Conservation (phyloP, 1,140 invertebrate species). For the Saccostrea cuccullata region DNA sequence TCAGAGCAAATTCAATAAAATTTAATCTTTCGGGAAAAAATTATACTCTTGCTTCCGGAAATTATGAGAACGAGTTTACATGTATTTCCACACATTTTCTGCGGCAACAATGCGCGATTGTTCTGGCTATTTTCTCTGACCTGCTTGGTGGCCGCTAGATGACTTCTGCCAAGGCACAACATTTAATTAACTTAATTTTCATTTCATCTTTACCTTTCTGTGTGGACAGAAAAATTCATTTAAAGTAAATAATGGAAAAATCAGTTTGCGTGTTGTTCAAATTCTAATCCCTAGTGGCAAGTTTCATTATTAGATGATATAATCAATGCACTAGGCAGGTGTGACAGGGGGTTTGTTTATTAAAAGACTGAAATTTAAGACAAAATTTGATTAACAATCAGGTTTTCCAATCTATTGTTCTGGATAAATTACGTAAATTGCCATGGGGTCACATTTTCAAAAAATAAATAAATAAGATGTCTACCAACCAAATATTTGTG, state of each 20-base stretch:
- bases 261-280: slow-evolving; percentile 15
- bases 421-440: slow-evolving; percentile 25
- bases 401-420: neutral
- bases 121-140: neutral
- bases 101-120: neutral
- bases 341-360: neutral
- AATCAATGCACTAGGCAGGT: slow-evolving; percentile 28
- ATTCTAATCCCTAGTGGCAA: slow-evolving; percentile 5
- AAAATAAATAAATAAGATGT: neutral
- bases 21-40: neutral
- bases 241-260: slow-evolving; percentile 25
- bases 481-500: neutral
- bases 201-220: slow-evolving; percentile 25
- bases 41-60: neutral
- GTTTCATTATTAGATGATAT: slow-evolving; percentile 32
- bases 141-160: slow-evolving; percentile 4
- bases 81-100: slow-evolving; percentile 8
- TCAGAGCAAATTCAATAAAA: neutral
- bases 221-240: slow-evolving; percentile 25
- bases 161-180: slow-evolving; percentile 26
- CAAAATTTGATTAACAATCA: slow-evolving; percentile 26
- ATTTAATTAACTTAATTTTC: slow-evolving; percentile 38
- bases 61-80: neutral
- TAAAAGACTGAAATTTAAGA: slow-evolving; percentile 35
- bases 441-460: neutral